These are phyloP conservation scores for Typhlomys cinereus DNA, from an alignment of 2,113 vertebrate species.

Conservation along the genomic window DNA sequence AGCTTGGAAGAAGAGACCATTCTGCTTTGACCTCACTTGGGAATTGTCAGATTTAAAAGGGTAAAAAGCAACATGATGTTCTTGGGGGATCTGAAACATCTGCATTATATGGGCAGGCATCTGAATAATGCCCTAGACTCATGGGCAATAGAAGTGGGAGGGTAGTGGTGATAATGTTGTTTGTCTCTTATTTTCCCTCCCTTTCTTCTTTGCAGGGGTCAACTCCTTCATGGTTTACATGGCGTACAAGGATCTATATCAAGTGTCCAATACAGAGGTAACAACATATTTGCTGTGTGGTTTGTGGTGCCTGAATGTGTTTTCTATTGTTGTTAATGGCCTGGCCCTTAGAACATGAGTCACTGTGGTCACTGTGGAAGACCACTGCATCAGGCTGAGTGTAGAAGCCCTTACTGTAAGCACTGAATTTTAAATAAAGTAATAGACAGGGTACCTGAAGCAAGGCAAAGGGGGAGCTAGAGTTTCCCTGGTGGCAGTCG, in stretches of 20 bases:
- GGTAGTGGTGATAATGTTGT: background rate
- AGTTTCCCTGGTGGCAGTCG: background rate
- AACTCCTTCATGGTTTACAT: constrained; percentile 99
- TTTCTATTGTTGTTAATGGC: background rate
- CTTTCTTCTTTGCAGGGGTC: constrained; percentile 86
- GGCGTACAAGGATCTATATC: constrained; percentile 98
- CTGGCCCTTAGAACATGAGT: background rate
- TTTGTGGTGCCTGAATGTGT: constrained; percentile 14
- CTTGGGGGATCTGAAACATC: background rate
- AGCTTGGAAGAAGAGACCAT: background rate
- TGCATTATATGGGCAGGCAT: background rate
- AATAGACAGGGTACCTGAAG: background rate
- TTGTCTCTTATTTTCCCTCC: constrained; percentile 52
- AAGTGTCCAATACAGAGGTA: constrained; percentile 99
- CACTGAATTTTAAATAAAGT: background rate
- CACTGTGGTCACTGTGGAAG: background rate
- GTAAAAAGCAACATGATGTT: background rate
- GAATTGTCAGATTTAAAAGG: background rate
- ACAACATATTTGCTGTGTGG: background rate
- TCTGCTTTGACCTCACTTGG: background rate
- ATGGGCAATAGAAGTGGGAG: accelerated
- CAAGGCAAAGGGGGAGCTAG: background rate
- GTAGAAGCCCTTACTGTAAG: background rate
- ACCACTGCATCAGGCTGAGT: background rate
- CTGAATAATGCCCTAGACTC: background rate